Evolutionary conservation across 2,113 vertebrate species (phyloP).

Genomic region (Brachyistius frenatus): DNA sequence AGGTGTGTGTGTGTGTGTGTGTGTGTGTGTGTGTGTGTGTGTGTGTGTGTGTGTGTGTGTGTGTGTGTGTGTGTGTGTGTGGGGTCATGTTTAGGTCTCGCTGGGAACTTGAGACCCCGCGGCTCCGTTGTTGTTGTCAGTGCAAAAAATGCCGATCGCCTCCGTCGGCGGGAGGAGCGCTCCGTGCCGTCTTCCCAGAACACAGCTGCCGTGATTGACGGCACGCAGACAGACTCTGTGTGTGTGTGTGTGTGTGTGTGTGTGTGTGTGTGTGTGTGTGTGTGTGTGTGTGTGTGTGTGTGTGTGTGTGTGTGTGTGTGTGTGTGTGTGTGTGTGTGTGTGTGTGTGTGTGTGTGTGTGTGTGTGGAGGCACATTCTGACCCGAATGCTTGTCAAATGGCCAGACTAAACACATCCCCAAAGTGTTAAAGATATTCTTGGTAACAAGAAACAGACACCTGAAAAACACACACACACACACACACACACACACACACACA

Average conservation of each 20-base stretch:
- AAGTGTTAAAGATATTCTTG: slow-evolving; percentile 39
- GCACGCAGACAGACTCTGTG: slow-evolving; percentile 8
- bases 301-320: too few species aligned
- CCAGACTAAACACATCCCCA: slow-evolving; percentile 49
- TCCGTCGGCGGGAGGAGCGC: slow-evolving; percentile 33
- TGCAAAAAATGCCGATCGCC: slow-evolving; percentile 25
- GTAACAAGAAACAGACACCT: slow-evolving; percentile 43
- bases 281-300: too few species aligned
- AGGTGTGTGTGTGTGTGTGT: background rate
- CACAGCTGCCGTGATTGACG: slow-evolving; percentile 65
- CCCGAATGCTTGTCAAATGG: slow-evolving; percentile 29
- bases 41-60: background rate
- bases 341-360: too few species aligned
- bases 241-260: background rate
- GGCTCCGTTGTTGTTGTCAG: slow-evolving; percentile 35
- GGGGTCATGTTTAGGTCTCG: slow-evolving; percentile 57
- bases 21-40: slow-evolving; percentile 5
- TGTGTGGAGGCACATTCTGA: slow-evolving; percentile 24
- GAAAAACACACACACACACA: too few species aligned
- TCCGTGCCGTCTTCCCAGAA: slow-evolving; percentile 60
- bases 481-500: too few species aligned
- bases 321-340: too few species aligned
- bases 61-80: background rate
- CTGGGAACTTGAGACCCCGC: slow-evolving; percentile 47
- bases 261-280: too few species aligned